phyloP scores from a whole-genome alignment of 2,888 invertebrate species.

The Eledone cirrhosa region DNA sequence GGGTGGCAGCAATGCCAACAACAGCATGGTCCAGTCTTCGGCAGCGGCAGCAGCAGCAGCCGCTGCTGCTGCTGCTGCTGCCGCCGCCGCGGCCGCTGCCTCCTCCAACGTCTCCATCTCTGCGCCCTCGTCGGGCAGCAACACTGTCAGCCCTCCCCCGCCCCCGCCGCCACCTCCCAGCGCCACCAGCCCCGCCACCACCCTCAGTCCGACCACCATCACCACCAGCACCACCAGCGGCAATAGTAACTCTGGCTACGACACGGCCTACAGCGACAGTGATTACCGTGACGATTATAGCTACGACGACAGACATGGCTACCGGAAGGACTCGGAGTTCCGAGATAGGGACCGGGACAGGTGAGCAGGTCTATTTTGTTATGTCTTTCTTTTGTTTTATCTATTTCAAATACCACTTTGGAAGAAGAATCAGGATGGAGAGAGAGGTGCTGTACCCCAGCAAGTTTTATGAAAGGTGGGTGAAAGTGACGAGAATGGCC shows the following conservation, averaged over 20 bases:
- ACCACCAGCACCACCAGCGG: background rate
- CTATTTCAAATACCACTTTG: too few species aligned
- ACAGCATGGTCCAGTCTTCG: too few species aligned
- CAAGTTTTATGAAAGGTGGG: background rate
- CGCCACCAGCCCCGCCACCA: too few species aligned
- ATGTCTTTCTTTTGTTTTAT: background rate
- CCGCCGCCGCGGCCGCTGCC: background rate
- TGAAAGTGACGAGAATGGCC: too few species aligned
- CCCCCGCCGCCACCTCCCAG: too few species aligned
- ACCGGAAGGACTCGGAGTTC: conserved; percentile 13
- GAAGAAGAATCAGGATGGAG: too few species aligned
- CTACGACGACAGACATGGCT: conserved; percentile 22
- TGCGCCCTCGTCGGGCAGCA: background rate
- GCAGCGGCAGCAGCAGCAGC: background rate
- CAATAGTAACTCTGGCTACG: background rate
- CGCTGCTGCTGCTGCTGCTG: background rate
- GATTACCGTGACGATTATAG: conserved; percentile 19
- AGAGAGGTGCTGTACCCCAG: too few species aligned
- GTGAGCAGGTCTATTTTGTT: background rate
- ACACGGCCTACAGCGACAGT: background rate
- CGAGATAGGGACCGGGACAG: conserved; percentile 22
- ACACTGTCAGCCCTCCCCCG: background rate
- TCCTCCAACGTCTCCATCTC: background rate
- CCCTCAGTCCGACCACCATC: background rate
- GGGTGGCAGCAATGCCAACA: too few species aligned